Conservation (phyloP, 2,797 vertebrate genomes). For the Dromococcyx pavoninus region DNA sequence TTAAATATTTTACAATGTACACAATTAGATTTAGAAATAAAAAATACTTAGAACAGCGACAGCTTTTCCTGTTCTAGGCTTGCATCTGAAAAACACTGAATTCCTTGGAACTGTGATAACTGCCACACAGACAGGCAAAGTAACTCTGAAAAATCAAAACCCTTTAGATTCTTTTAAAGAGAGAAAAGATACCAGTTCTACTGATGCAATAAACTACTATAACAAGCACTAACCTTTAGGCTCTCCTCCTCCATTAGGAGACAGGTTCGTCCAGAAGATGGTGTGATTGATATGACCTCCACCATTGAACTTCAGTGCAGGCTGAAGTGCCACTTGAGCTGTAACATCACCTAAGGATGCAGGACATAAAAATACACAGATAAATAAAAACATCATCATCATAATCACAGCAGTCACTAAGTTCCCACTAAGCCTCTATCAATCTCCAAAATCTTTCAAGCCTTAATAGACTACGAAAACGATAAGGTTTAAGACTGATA, state of each 20-base stretch:
- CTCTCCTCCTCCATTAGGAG: constrained; percentile 91
- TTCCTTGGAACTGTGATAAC: background rate
- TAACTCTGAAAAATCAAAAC: background rate
- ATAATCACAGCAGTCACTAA: background rate
- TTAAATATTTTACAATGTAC: background rate
- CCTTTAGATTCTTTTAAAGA: background rate
- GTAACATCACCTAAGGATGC: constrained; percentile 88
- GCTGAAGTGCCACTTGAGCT: constrained; percentile 88
- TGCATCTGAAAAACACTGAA: rapidly evolving
- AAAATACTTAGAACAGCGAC: background rate
- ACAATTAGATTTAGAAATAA: background rate
- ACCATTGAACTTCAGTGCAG: constrained; percentile 93
- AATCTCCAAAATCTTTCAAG: background rate
- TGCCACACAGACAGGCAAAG: background rate
- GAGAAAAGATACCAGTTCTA: background rate
- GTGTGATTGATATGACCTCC: constrained; percentile 97
- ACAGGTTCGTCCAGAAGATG: constrained; percentile 99
- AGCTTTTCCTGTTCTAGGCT: background rate
- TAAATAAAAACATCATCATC: background rate
- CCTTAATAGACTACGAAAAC: background rate
- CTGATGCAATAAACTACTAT: background rate
- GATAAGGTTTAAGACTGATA: background rate
- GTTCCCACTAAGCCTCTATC: background rate
- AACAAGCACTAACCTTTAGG: constrained; percentile 84
- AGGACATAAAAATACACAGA: background rate